phyloP scores from a whole-genome alignment of 2,797 vertebrate species.

The Aplochiton taeniatus region DNA sequence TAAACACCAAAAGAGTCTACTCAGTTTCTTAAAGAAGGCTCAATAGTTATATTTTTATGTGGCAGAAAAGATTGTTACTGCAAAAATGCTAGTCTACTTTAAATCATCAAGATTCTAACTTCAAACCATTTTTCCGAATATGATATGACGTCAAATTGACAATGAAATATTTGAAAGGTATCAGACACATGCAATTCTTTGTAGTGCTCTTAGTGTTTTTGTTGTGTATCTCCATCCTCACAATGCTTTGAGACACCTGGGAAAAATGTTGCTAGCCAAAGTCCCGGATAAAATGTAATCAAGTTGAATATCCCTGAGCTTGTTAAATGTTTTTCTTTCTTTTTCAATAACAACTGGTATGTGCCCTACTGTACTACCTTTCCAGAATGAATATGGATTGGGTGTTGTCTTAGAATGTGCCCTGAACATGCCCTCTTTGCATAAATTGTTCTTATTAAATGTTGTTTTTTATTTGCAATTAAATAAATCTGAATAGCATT shows the following conservation, averaged over 20 bases:
- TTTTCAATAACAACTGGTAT: constrained; percentile 31
- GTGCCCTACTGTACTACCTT: constrained; percentile 16
- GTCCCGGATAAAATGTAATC: constrained; percentile 19
- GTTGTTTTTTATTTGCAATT: too few relatives aligned
- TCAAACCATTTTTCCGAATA: too few relatives aligned
- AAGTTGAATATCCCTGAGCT: constrained; percentile 25
- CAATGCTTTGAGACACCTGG: constrained; percentile 36
- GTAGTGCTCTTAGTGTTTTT: too few relatives aligned
- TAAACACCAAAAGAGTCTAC: too few relatives aligned
- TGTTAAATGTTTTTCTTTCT: constrained; percentile 25
- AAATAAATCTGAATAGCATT: too few relatives aligned
- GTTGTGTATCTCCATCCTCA: not conserved
- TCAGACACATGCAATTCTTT: too few relatives aligned
- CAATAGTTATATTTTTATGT: too few relatives aligned
- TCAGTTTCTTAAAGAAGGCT: too few relatives aligned
- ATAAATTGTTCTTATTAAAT: not conserved
- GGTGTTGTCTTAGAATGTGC: constrained; percentile 31
- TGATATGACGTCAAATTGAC: not conserved
- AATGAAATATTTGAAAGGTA: constrained; percentile 10
- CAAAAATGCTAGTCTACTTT: too few relatives aligned
- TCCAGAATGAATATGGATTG: constrained; percentile 17
- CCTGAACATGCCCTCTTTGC: constrained; percentile 12
- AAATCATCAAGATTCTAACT: too few relatives aligned
- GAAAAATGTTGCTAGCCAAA: constrained; percentile 21
- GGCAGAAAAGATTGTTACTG: too few relatives aligned